These are phyloP conservation scores for crab-eating macaque (Macaca fascicularis) DNA, from an alignment of 2,113 vertebrate genomes.

Conservation along the genomic window DNA sequence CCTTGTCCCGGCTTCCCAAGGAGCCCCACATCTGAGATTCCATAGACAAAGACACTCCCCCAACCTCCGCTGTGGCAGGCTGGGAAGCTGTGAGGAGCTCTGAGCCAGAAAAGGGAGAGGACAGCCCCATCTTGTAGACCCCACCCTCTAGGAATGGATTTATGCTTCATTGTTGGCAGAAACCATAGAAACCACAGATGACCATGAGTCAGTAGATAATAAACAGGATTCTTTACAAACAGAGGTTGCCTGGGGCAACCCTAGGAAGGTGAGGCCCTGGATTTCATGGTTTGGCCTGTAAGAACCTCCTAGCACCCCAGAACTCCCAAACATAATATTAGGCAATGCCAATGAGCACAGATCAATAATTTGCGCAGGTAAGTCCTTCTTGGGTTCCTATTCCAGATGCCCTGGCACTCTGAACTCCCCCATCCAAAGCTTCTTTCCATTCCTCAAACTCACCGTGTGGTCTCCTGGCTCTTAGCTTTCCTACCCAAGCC, in stretches of 20 bases:
- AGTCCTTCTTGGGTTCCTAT: background rate
- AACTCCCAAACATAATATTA: background rate
- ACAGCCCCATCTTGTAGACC: background rate
- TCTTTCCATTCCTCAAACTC: background rate
- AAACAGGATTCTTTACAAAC: slow-evolving; percentile 52
- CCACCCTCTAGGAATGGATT: slow-evolving; percentile 15
- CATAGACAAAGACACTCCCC: background rate
- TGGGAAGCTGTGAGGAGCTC: background rate
- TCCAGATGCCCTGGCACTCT: background rate
- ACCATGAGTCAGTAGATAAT: slow-evolving; percentile 45
- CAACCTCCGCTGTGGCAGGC: background rate
- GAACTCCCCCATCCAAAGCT: background rate
- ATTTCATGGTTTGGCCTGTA: background rate
- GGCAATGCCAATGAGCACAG: background rate
- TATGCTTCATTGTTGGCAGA: background rate
- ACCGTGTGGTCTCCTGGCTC: background rate
- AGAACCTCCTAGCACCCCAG: background rate
- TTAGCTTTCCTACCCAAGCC: background rate
- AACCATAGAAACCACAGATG: slow-evolving; percentile 49
- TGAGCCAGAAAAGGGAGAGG: background rate
- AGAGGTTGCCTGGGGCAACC: slow-evolving; percentile 8
- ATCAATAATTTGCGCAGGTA: background rate
- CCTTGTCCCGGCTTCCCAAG: background rate
- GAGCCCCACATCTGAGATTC: background rate
- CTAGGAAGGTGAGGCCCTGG: background rate